These are phyloP conservation scores for Spodoptera litura DNA, from an alignment of 1,140 invertebrate species.

Conservation along the genomic window DNA sequence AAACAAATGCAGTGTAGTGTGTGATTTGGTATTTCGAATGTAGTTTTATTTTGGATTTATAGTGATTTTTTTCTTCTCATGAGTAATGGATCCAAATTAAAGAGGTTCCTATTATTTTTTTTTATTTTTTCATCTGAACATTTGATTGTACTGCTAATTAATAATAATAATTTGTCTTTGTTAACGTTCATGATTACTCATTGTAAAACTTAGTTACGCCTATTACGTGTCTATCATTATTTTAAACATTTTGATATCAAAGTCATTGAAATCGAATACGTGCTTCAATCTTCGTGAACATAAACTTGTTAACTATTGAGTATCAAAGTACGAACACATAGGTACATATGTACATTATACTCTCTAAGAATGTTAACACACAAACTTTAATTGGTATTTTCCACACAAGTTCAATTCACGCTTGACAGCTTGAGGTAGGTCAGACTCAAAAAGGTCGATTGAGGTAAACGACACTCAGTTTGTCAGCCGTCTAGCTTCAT, in stretches of 20 bases:
- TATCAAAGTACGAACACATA: not conserved
- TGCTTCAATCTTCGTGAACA: no score
- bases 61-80: not conserved
- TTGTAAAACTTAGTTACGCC: no score
- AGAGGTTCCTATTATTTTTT: not conserved
- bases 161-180: no score
- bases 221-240: no score
- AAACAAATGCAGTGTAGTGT: not conserved
- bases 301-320: no score
- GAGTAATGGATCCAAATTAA: not conserved
- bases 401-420: conserved; percentile 11
- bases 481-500: conserved; percentile 7
- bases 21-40: no score
- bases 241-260: no score
- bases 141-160: no score
- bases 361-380: not conserved
- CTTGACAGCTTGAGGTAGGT: conserved; percentile 10
- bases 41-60: no score
- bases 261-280: no score
- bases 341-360: not conserved
- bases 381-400: conserved; percentile 14
- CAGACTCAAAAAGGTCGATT: not conserved
- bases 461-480: conserved; percentile 3
- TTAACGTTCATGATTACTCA: no score
- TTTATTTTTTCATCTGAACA: no score